Conservation (phyloP, 2,888 invertebrate species). For the Mesoligia furuncula region DNA sequence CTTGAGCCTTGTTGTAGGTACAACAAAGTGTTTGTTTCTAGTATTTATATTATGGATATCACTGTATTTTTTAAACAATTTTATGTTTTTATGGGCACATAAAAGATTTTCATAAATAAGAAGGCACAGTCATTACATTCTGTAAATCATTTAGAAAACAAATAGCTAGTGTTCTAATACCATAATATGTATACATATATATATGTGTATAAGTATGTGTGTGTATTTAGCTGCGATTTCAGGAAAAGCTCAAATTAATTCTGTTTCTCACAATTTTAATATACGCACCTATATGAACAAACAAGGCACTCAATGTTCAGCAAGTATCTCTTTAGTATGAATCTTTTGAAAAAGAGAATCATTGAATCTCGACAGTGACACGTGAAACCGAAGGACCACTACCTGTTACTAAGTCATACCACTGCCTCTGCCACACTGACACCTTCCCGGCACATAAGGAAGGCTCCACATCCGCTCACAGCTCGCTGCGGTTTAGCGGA, state of each 20-base stretch:
- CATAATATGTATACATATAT: background rate
- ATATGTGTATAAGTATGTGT: too few relatives aligned
- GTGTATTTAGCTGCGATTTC: background rate
- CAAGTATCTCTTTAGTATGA: background rate
- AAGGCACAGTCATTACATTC: too few relatives aligned
- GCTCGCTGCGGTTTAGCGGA: conserved; percentile 39
- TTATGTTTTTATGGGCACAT: too few relatives aligned
- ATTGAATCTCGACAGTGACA: background rate
- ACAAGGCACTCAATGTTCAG: background rate
- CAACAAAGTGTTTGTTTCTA: too few relatives aligned
- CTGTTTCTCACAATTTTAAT: too few relatives aligned
- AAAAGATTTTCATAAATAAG: too few relatives aligned
- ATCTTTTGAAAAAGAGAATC: too few relatives aligned
- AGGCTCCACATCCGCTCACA: conserved; percentile 10
- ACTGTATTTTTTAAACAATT: too few relatives aligned
- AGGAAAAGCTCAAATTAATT: background rate
- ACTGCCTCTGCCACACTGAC: background rate
- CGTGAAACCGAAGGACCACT: background rate
- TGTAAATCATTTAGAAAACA: background rate
- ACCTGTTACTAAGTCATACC: background rate
- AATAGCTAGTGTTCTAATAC: background rate
- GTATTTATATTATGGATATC: too few relatives aligned
- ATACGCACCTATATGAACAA: too few relatives aligned
- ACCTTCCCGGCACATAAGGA: background rate
- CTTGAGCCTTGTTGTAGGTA: too few relatives aligned